Evolutionary conservation across 2,888 invertebrate species (phyloP).

Genomic region (Polyommatus icarus): DNA sequence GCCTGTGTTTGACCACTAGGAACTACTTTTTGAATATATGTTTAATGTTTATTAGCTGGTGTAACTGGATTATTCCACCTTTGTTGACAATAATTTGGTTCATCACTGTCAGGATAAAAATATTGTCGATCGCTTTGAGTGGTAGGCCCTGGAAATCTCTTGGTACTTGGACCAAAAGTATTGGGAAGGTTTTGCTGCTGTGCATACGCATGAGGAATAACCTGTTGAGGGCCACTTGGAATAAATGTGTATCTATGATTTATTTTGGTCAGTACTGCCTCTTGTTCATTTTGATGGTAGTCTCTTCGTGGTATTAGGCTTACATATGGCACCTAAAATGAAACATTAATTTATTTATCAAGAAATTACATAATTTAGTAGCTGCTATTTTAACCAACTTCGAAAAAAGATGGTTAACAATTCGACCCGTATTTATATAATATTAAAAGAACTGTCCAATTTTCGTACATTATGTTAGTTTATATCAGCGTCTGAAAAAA

Average conservation of each 20-base stretch:
- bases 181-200: not conserved
- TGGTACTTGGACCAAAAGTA: not conserved
- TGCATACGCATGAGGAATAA: not conserved
- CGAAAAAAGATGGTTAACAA: no score
- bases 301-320: not conserved
- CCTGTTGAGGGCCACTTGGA: not conserved
- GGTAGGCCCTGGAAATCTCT: not conserved
- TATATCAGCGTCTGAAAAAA: no score
- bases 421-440: no score
- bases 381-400: no score
- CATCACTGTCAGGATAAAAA: not conserved
- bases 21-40: not conserved
- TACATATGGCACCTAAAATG: not conserved
- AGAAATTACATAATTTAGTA: no score
- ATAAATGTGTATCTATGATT: not conserved
- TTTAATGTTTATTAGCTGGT: not conserved
- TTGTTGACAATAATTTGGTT: not conserved
- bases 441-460: no score
- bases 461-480: no score
- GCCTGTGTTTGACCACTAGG: not conserved
- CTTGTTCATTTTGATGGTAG: not conserved
- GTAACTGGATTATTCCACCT: not conserved
- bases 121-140: not conserved
- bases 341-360: not conserved
- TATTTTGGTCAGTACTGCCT: not conserved